Evolutionary conservation across 2,888 invertebrate species (phyloP).

Genomic region (Campoplex nolae): DNA sequence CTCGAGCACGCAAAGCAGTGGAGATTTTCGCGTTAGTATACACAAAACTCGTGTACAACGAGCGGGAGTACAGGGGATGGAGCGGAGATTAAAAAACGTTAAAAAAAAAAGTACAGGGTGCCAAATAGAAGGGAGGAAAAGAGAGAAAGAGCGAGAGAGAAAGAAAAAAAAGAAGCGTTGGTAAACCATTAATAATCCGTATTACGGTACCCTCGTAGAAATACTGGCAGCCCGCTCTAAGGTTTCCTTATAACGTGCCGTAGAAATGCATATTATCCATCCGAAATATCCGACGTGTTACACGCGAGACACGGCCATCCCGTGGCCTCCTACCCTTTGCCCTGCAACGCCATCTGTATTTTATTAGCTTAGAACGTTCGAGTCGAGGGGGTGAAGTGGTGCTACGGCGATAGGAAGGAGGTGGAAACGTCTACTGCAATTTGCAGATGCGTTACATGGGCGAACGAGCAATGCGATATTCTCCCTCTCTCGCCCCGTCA

Average conservation of each 20-base stretch:
- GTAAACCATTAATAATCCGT: conserved; percentile 80
- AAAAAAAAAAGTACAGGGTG: conserved; percentile 12
- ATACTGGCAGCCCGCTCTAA: conserved; percentile 71
- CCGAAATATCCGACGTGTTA: conserved; percentile 80
- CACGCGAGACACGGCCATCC: conserved; percentile 77
- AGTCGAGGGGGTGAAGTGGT: conserved; percentile 1
- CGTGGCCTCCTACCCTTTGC: conserved; percentile 59
- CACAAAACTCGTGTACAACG: conserved; percentile 49
- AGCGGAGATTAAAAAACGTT: conserved; percentile 15
- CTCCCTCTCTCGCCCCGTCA: conserved; percentile 12
- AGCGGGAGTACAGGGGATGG: background rate
- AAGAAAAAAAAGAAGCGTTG: conserved; percentile 65
- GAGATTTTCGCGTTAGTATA: conserved; percentile 51
- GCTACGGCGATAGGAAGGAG: background rate
- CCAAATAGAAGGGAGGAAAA: background rate
- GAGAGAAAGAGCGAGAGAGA: background rate
- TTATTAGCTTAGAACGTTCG: conserved; percentile 80
- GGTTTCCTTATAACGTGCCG: conserved; percentile 82
- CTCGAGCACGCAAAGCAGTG: conserved; percentile 53
- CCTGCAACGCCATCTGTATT: conserved; percentile 71
- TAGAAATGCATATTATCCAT: conserved; percentile 84
- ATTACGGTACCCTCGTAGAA: conserved; percentile 74
- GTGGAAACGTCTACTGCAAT: conserved; percentile 76
- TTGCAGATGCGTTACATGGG: conserved; percentile 73
- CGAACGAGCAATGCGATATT: conserved; percentile 64